Evolutionary conservation across 2,113 vertebrate species (phyloP).

Genomic region (Campylomormyrus numenius): DNA sequence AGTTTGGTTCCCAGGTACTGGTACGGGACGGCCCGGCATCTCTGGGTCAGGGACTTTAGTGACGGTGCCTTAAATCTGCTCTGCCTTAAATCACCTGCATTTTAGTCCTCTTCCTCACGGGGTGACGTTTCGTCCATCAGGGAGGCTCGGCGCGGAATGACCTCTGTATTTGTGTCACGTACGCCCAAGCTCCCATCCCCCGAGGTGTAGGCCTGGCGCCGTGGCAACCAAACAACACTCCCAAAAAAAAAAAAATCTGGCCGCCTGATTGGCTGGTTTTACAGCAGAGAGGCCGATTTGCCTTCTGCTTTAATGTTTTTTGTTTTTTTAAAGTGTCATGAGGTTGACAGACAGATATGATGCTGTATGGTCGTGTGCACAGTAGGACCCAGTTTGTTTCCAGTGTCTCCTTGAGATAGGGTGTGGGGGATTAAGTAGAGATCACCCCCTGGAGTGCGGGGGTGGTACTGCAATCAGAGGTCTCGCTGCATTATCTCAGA

Average conservation of each 20-base stretch:
- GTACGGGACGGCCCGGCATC: background rate
- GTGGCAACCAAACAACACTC: conserved; percentile 17
- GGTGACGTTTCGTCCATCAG: background rate
- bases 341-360: background rate
- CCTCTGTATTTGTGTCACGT: conserved; percentile 3
- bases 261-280: background rate
- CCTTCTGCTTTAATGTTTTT: background rate
- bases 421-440: background rate
- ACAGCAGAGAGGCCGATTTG: background rate
- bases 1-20: background rate
- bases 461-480: background rate
- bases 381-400: background rate
- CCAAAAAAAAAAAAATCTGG: background rate
- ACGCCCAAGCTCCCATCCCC: background rate
- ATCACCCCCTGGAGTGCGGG: background rate
- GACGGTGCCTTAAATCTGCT: background rate
- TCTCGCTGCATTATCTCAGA: background rate
- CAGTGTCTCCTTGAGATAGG: background rate
- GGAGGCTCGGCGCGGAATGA: background rate
- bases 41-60: background rate
- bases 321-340: background rate
- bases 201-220: conserved; percentile 7
- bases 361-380: background rate
- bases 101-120: background rate
- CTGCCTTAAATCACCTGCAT: background rate